phyloP scores from a whole-genome alignment of 2,113 vertebrate genomes.

The Tachuris rubrigastra region DNA sequence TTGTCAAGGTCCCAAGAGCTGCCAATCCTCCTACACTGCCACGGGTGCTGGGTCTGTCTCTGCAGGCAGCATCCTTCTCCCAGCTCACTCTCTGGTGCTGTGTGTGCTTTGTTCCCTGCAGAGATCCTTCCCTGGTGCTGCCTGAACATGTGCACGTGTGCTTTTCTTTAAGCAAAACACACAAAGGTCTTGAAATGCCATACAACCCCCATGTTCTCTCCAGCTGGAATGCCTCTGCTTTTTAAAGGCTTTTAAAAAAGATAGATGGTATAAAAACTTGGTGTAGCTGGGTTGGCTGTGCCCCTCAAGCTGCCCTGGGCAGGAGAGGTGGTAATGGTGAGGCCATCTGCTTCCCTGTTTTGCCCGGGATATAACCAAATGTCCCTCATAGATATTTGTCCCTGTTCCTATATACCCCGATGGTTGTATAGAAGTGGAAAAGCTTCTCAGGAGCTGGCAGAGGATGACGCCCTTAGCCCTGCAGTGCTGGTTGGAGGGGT shows the following conservation, averaged over 20 bases:
- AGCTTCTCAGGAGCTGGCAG: neutral
- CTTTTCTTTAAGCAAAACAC: neutral
- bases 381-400: neutral
- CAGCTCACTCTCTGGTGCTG: neutral
- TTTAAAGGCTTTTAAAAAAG: neutral
- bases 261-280: neutral
- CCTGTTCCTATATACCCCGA: neutral
- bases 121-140: neutral
- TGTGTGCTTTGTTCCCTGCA: conserved; percentile 17
- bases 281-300: neutral
- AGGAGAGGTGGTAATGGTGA: neutral
- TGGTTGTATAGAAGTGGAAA: neutral
- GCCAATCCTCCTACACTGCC: neutral
- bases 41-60: neutral
- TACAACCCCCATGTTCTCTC: neutral
- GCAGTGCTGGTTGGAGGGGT: neutral
- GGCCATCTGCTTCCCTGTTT: neutral
- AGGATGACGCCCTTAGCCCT: neutral
- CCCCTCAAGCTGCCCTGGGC: neutral
- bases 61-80: neutral
- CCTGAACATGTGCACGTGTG: neutral
- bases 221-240: neutral
- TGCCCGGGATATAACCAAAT: neutral
- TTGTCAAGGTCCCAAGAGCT: neutral
- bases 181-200: conserved; percentile 41